Base-by-base conservation (phyloP, 2,113 vertebrate genomes). In the Phocoena phocoena region DNA sequence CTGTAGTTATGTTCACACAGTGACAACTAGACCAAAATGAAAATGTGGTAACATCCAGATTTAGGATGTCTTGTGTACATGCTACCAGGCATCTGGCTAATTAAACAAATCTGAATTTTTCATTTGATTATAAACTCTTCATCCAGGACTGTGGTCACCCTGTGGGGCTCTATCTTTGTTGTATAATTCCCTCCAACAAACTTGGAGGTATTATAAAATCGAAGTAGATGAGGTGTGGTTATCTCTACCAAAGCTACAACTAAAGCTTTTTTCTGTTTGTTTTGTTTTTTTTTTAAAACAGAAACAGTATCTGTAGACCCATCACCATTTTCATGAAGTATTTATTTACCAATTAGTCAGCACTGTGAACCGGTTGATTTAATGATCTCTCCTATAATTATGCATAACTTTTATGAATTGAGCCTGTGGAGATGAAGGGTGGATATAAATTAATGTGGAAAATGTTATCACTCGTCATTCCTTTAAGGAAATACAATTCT, bases 301-400 rank as follows among this genome's bases (percentile, higher is more conserved):
- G 93, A 96, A 96, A 71, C 96, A 89, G 93, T 96, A 73, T 98
- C 98, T 97, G 96, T 98, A 97, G 63, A 94, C 63, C 79, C 96
- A 93, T 96, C 95, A 97, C 70, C 68, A 98, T 98, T 98, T 98
- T 98, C 96, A 97, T 98, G 0, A 2, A 96, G 95, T 97, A 95
- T 98, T 93, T 98, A 97, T 98, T 99, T 98, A 98, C 95, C 98
- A 98, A 98, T 98, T 98, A 98, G 97, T 98, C 97, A 98, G 95
- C 97, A 98, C 96, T 93, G 77, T 91, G 96, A 98, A 97, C 97
- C 96, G 96, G 97, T 97, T 95, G 97, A 97, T 98, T 99, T 99
- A 98, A 98, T 98, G 97, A 98, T 98, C 95, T 98, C 91, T 97
- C 12, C 6, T 98, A 98, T 98, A 98, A 99, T 98, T 98, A 98